Evolutionary conservation across 2,888 invertebrate species (phyloP).

Genomic region (Mesopsocus fuscifrons): DNA sequence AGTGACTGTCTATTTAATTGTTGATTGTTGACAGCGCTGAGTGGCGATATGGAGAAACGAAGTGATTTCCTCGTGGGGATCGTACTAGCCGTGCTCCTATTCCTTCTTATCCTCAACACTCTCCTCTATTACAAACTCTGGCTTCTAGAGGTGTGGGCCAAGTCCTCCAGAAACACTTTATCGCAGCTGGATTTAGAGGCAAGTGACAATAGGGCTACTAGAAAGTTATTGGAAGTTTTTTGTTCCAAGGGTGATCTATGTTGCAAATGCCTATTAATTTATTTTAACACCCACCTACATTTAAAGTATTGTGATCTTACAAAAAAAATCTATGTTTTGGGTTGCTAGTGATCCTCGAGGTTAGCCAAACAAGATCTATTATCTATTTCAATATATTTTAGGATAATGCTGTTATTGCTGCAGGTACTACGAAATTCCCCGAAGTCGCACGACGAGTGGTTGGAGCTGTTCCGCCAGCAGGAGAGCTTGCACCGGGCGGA

Average conservation of each 20-base stretch:
- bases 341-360: too few species aligned
- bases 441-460: conserved; percentile 63
- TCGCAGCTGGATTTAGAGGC: not conserved
- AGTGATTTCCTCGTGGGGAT: conserved; percentile 26
- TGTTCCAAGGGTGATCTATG: too few species aligned
- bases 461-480: conserved; percentile 57
- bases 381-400: conserved; percentile 10
- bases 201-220: too few species aligned
- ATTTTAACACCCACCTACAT: too few species aligned
- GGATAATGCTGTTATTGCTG: conserved; percentile 14
- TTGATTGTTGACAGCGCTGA: too few species aligned
- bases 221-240: too few species aligned
- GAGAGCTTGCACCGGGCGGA: conserved; percentile 61
- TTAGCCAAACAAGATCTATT: too few species aligned
- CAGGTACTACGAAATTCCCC: conserved; percentile 37
- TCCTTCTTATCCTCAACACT: conserved; percentile 48
- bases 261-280: too few species aligned
- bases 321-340: too few species aligned
- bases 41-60: conserved; percentile 19
- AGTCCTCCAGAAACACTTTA: not conserved
- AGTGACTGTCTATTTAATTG: conserved; percentile 20
- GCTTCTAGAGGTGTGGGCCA: conserved; percentile 37
- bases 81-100: conserved; percentile 40
- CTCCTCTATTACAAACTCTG: conserved; percentile 70
- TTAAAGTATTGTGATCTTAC: too few species aligned